Evolutionary conservation across 2,113 vertebrate species (phyloP).

Genomic region (Gnathonemus longibarbis): DNA sequence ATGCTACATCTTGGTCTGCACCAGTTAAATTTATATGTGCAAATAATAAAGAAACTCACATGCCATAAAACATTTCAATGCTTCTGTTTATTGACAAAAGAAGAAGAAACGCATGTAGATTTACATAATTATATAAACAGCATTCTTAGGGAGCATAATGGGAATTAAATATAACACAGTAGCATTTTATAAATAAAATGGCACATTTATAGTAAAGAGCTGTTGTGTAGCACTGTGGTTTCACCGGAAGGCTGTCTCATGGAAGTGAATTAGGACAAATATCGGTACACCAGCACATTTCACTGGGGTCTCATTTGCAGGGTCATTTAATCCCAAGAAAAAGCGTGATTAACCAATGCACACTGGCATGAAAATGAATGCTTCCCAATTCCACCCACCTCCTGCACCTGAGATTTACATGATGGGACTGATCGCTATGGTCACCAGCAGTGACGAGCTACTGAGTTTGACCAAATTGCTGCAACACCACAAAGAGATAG

Average conservation of each 20-base stretch:
- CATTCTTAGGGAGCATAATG: constrained; percentile 29
- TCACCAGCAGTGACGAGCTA: background rate
- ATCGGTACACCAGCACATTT: background rate
- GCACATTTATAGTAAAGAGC: constrained; percentile 34
- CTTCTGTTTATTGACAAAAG: constrained; percentile 52
- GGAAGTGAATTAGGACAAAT: background rate
- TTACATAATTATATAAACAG: constrained; percentile 29
- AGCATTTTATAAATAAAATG: constrained; percentile 43
- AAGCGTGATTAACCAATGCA: background rate
- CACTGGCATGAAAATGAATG: background rate
- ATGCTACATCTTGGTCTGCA: background rate
- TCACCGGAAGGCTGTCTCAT: background rate
- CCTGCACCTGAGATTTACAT: constrained; percentile 41
- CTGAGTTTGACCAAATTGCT: background rate
- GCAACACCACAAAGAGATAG: background rate
- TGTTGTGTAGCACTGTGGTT: background rate
- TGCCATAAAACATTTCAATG: constrained; percentile 4
- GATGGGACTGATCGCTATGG: constrained; percentile 5
- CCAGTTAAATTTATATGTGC: background rate
- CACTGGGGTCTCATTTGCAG: constrained; percentile 18
- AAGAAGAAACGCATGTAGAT: constrained; percentile 38
- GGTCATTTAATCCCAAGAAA: constrained; percentile 24
- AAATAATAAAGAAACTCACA: constrained; percentile 23
- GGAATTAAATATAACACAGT: constrained; percentile 19
- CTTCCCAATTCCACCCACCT: background rate